A percentile compares a stretch with the other conserved stretches of the same genome.
phyloP scores from a whole-genome alignment of 2,888 invertebrate species.

The Kuschelorhynchus macadamiae region DNA sequence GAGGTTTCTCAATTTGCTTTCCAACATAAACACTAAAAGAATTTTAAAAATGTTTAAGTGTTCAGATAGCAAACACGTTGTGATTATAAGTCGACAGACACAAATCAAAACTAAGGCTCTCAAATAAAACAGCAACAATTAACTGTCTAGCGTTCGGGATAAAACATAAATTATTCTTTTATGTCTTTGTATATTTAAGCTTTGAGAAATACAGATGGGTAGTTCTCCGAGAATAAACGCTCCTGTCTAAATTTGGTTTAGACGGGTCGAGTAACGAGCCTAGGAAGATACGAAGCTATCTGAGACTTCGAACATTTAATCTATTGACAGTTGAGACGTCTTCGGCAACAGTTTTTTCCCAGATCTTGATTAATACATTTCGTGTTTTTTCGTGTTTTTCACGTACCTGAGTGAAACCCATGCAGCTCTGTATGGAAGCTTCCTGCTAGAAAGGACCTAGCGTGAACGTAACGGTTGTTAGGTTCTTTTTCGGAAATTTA shows the following conservation, averaged over 20 bases:
- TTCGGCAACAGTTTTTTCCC: too few species aligned
- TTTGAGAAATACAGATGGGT: constrained; percentile 23
- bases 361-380: too few species aligned
- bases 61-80: constrained; percentile 19
- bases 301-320: neutral
- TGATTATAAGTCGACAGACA: constrained; percentile 20
- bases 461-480: too few species aligned
- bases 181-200: constrained; percentile 53
- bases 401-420: too few species aligned
- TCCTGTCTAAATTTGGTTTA: too few species aligned
- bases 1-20: constrained; percentile 1
- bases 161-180: constrained; percentile 33
- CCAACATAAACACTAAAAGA: constrained; percentile 5
- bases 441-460: too few species aligned
- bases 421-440: too few species aligned
- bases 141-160: constrained; percentile 27
- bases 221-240: constrained; percentile 2
- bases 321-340: neutral
- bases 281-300: too few species aligned
- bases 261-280: too few species aligned
- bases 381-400: too few species aligned
- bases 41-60: constrained; percentile 7
- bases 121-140: constrained; percentile 35
- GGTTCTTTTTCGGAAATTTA: too few species aligned
- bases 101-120: constrained; percentile 28